Conservation (phyloP, 1,140 invertebrate genomes). For the Cheumatopsyche charites region DNA sequence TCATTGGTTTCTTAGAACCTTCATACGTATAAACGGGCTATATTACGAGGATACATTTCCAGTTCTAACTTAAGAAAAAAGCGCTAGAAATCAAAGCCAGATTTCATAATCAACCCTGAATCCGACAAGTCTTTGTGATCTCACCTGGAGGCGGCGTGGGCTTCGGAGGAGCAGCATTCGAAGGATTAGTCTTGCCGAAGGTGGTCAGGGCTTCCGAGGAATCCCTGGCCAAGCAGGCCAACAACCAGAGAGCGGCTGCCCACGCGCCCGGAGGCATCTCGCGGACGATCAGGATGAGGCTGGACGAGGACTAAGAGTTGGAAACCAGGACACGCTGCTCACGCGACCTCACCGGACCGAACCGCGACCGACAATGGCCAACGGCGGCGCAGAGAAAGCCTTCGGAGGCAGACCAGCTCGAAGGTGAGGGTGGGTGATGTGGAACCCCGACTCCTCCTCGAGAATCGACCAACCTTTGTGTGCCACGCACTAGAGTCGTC, state of each 20-base stretch:
- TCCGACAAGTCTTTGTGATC: too few species aligned
- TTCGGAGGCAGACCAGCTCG: not conserved
- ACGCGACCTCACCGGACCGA: not conserved
- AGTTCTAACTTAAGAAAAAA: too few species aligned
- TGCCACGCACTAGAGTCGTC: too few species aligned
- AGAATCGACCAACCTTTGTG: not conserved
- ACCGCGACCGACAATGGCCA: not conserved
- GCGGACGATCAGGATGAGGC: constrained; percentile 44
- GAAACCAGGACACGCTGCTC: not conserved
- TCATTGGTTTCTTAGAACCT: too few species aligned
- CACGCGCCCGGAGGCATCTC: constrained; percentile 52
- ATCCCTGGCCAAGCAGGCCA: constrained; percentile 58
- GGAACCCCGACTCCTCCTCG: not conserved
- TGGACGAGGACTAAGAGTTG: not conserved
- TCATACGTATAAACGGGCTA: too few species aligned
- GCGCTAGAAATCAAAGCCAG: too few species aligned
- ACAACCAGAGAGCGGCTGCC: constrained; percentile 56
- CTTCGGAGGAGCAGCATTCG: constrained; percentile 57
- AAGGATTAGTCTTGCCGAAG: constrained; percentile 69
- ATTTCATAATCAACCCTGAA: too few species aligned
- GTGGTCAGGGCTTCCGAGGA: constrained; percentile 68
- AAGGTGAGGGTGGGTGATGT: not conserved
- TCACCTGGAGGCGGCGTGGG: constrained; percentile 66
- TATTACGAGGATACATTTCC: too few species aligned
- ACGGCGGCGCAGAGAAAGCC: not conserved